Conservation (phyloP, 2,797 vertebrate genomes). For the Tarsius wallacei region DNA sequence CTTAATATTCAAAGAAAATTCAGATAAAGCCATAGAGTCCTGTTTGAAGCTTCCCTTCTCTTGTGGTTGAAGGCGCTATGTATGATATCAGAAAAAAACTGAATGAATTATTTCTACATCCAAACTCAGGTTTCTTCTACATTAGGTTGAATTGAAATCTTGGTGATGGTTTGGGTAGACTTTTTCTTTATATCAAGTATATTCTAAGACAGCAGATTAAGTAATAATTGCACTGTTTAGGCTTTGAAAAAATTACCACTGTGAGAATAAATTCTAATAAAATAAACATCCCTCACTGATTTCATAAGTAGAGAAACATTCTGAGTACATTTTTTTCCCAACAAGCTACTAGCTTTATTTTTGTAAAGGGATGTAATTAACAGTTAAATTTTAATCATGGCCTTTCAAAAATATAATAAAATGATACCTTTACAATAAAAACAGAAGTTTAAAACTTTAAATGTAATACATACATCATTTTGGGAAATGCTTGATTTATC, state of each 20-base stretch:
- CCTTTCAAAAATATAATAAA: constrained; percentile 68
- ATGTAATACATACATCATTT: constrained; percentile 8
- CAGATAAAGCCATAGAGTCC: constrained; percentile 77
- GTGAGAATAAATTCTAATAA: constrained; percentile 86
- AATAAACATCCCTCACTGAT: constrained; percentile 57
- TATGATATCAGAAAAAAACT: neutral
- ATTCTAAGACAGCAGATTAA: constrained; percentile 81
- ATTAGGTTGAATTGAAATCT: constrained; percentile 72
- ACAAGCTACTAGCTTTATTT: constrained; percentile 78
- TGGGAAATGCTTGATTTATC: constrained; percentile 70
- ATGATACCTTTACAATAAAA: constrained; percentile 65
- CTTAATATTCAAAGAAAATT: constrained; percentile 69
- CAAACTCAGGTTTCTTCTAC: constrained; percentile 84
- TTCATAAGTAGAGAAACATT: constrained; percentile 68
- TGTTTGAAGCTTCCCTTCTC: constrained; percentile 49
- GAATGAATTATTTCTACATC: constrained; percentile 66
- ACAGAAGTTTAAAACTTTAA: constrained; percentile 62
- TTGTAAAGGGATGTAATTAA: constrained; percentile 74
- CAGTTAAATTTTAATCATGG: constrained; percentile 55
- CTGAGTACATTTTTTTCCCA: constrained; percentile 67
- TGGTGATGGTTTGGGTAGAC: constrained; percentile 60
- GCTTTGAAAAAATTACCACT: constrained; percentile 88
- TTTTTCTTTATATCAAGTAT: constrained; percentile 71
- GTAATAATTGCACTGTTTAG: constrained; percentile 86
- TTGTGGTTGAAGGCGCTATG: constrained; percentile 55